Percentiles rank a stretch among this genome's conserved stretches.
Conservation (phyloP, 2,113 vertebrate genomes). For the Lycocorax pyrrhopterus region DNA sequence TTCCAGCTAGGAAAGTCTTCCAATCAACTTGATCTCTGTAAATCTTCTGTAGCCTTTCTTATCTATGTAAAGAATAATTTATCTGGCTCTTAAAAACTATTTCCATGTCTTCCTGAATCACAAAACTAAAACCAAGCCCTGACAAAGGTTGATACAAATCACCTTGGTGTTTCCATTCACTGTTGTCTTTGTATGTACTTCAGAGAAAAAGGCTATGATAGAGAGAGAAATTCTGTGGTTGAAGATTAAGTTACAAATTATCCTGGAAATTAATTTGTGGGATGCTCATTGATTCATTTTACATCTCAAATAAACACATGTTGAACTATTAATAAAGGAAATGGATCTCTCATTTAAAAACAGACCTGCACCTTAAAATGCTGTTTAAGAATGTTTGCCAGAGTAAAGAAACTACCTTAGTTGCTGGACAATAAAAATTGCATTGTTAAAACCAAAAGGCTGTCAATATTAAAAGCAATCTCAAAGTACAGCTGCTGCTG, state of each 20-base stretch:
- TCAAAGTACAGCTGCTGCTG: slow-evolving; percentile 65
- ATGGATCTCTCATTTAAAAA: slow-evolving; percentile 30
- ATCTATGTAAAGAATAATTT: background rate
- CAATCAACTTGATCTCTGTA: background rate
- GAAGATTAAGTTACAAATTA: background rate
- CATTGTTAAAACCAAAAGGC: slow-evolving; percentile 57
- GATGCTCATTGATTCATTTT: background rate
- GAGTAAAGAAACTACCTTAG: slow-evolving; percentile 38
- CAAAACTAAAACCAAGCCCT: background rate
- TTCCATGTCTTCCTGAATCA: background rate
- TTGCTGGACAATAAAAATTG: slow-evolving; percentile 68
- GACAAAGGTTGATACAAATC: background rate
- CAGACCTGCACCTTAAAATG: slow-evolving; percentile 24
- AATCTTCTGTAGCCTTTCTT: background rate
- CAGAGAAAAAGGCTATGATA: background rate
- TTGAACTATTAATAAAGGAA: slow-evolving; percentile 50
- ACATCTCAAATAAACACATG: slow-evolving; percentile 34
- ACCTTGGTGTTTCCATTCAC: background rate
- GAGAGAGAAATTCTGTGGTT: background rate
- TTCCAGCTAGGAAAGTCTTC: background rate
- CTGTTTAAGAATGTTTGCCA: background rate
- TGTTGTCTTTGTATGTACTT: background rate
- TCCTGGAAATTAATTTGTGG: background rate
- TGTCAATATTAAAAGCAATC: slow-evolving; percentile 61
- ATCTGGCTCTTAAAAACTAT: background rate